These are phyloP conservation scores for Sinopyrophorus schimmeli DNA, from an alignment of 2,888 invertebrate species.

Conservation along the genomic window DNA sequence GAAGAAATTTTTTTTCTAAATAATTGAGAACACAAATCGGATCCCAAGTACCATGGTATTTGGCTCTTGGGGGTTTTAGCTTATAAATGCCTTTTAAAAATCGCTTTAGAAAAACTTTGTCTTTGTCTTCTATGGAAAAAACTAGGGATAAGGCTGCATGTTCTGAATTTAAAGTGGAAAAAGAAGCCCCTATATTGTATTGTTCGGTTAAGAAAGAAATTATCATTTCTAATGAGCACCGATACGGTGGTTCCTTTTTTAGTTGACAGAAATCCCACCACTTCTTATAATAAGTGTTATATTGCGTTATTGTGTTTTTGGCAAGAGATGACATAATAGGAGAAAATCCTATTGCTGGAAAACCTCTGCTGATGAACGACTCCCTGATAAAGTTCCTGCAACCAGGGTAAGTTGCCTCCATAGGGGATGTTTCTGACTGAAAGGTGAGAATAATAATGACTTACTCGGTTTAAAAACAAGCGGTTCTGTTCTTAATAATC, in stretches of 20 bases:
- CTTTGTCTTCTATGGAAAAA: constrained; percentile 15
- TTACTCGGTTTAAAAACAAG: constrained; percentile 2
- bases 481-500: neutral
- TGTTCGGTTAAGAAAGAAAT: neutral
- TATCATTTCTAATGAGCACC: neutral
- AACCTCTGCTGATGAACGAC: constrained; percentile 2
- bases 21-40: constrained; percentile 17
- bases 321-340: neutral
- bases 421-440: constrained; percentile 13
- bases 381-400: constrained; percentile 22
- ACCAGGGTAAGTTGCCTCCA: constrained; percentile 31
- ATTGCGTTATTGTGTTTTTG: constrained; percentile 1
- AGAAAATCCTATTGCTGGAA: neutral
- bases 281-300: constrained; percentile 4
- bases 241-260: neutral
- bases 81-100: constrained; percentile 9
- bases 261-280: constrained; percentile 9
- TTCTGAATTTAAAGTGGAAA: constrained; percentile 2
- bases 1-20: constrained; percentile 11
- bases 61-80: constrained; percentile 7
- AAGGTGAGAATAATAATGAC: constrained; percentile 17
- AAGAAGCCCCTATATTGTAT: neutral
- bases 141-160: constrained; percentile 7
- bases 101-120: constrained; percentile 2
- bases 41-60: neutral